A percentile compares a stretch with the other conserved stretches of the same genome.
Conservation (phyloP, 2,797 vertebrate genomes). For the Bovichtus variegatus region DNA sequence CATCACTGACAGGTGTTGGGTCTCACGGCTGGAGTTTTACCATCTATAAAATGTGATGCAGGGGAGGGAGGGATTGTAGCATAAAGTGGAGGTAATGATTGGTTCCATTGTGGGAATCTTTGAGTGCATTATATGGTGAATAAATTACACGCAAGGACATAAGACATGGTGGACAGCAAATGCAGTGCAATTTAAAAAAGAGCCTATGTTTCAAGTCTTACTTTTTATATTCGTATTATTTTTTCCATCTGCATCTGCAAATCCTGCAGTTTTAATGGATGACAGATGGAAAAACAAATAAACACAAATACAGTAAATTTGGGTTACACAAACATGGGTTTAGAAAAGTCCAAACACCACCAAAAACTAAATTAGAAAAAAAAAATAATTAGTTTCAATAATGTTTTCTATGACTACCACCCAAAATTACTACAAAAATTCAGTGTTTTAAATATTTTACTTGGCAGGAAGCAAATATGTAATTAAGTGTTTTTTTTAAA, state of each 20-base stretch:
- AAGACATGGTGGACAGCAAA: background rate
- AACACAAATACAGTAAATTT: background rate
- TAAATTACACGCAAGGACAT: background rate
- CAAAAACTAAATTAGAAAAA: background rate
- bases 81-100: too few relatives aligned
- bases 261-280: background rate
- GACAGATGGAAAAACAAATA: constrained; percentile 13
- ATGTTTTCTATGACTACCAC: background rate
- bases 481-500: background rate
- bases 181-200: background rate
- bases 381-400: background rate
- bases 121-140: background rate
- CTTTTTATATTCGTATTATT: background rate
- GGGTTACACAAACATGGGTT: background rate
- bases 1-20: background rate
- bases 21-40: background rate
- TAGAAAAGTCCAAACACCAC: too few relatives aligned
- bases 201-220: too few relatives aligned
- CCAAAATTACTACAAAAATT: constrained; percentile 12
- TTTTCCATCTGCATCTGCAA: background rate
- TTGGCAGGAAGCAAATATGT: background rate
- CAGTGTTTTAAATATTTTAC: background rate
- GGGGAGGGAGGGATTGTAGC: too few relatives aligned
- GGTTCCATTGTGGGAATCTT: too few relatives aligned
- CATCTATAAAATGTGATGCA: background rate